phyloP scores from a whole-genome alignment of 2,888 invertebrate genomes.

The Meteorus cinctellus region DNA sequence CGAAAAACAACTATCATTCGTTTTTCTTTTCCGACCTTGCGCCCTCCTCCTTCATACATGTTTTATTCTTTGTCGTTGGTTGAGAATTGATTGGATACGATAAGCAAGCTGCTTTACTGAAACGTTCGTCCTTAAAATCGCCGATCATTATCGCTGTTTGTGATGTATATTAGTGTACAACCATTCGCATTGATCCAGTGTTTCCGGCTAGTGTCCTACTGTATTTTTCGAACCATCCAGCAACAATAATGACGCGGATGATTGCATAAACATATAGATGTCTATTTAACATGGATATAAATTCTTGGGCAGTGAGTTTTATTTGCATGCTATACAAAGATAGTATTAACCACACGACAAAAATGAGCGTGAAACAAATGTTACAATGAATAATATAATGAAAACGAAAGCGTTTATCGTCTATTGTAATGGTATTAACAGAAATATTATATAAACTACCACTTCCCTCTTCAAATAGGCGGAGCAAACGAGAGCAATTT shows the following conservation, averaged over 20 bases:
- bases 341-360: slow-evolving; percentile 31
- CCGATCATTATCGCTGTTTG: slow-evolving; percentile 68
- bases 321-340: slow-evolving; percentile 56
- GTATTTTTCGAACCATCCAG: neutral
- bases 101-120: slow-evolving; percentile 66
- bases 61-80: slow-evolving; percentile 35
- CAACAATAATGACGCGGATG: neutral
- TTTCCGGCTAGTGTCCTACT: neutral
- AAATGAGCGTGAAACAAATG: slow-evolving; percentile 38
- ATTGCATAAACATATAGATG: too few species aligned
- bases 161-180: slow-evolving; percentile 66
- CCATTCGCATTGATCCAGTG: neutral
- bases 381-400: slow-evolving; percentile 17
- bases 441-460: slow-evolving; percentile 9
- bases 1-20: slow-evolving; percentile 48
- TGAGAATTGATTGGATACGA: slow-evolving; percentile 52
- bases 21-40: neutral
- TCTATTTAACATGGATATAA: too few species aligned
- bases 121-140: slow-evolving; percentile 70
- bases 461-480: slow-evolving; percentile 28
- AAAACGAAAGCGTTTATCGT: slow-evolving; percentile 12
- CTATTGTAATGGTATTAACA: slow-evolving; percentile 11
- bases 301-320: too few species aligned
- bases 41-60: neutral
- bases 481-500: slow-evolving; percentile 27